Percentiles rank a stretch among this genome's conserved stretches.
phyloP scores from a whole-genome alignment of 2,113 vertebrate species.

The Pedionomus torquatus region DNA sequence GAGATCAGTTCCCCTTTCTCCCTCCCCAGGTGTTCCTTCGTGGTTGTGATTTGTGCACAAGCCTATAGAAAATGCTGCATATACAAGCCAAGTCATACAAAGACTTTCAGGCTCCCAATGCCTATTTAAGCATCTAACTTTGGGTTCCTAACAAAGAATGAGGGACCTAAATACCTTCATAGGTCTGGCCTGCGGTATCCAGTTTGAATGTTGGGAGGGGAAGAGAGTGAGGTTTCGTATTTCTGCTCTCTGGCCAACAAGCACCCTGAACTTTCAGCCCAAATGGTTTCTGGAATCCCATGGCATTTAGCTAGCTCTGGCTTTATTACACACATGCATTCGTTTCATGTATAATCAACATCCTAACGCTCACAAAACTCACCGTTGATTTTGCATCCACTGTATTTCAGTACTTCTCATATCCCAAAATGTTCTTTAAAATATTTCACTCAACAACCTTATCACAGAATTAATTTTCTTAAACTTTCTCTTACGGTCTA shows the following conservation, averaged over 20 bases:
- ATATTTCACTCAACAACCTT: background rate
- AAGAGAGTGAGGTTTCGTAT: background rate
- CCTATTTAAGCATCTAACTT: background rate
- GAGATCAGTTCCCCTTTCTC: constrained; percentile 51
- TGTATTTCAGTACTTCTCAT: background rate
- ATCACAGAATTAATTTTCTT: background rate
- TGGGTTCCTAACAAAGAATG: background rate
- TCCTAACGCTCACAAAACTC: background rate
- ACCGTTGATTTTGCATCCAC: background rate
- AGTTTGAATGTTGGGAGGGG: background rate
- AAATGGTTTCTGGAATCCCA: constrained; percentile 9
- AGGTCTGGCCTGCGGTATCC: background rate
- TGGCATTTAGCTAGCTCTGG: background rate
- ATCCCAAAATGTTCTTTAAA: background rate
- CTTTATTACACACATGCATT: background rate
- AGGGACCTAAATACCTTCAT: background rate
- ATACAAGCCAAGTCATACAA: constrained; percentile 44
- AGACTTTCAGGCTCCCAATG: constrained; percentile 20
- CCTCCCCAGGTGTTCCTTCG: constrained; percentile 45
- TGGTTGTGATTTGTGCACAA: constrained; percentile 50
- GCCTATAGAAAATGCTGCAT: constrained; percentile 41
- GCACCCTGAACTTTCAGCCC: background rate
- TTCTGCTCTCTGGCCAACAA: background rate
- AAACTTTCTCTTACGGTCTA: background rate
- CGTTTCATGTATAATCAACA: background rate